Conservation (phyloP, 1,140 invertebrate species). For the Atta cephalotes region DNA sequence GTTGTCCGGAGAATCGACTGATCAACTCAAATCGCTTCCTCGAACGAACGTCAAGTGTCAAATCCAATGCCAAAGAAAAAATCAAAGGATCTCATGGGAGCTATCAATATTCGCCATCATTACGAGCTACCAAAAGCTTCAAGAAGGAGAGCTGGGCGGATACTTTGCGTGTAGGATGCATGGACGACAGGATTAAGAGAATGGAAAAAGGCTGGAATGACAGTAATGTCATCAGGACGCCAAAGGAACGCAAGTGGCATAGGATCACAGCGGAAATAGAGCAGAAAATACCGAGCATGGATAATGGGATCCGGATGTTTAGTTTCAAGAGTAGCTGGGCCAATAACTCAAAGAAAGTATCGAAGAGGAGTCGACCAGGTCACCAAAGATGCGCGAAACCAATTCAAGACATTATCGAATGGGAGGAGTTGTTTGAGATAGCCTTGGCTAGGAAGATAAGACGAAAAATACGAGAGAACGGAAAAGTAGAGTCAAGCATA, state of each 20-base stretch:
- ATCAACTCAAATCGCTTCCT: conserved; percentile 8
- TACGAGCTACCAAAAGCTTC: conserved; percentile 47
- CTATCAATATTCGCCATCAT: conserved; percentile 6
- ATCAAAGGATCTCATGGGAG: not conserved
- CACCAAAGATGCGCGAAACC: conserved; percentile 74
- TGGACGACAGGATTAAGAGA: conserved; percentile 77
- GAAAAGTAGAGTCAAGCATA: conserved; percentile 23
- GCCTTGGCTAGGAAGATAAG: conserved; percentile 85
- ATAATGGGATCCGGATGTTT: conserved; percentile 36
- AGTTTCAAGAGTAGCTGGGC: conserved; percentile 36
- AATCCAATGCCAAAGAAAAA: conserved; percentile 18
- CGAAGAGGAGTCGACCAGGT: conserved; percentile 32
- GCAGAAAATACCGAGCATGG: conserved; percentile 55
- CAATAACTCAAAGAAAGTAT: conserved; percentile 50
- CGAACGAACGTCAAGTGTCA: conserved; percentile 19
- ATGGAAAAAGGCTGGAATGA: conserved; percentile 84
- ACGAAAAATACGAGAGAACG: conserved; percentile 38
- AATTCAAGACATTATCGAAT: conserved; percentile 82
- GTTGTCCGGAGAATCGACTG: conserved; percentile 14
- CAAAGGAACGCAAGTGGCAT: conserved; percentile 81
- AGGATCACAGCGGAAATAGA: conserved; percentile 80
- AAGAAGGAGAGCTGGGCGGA: conserved; percentile 85
- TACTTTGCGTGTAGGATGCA: conserved; percentile 75
- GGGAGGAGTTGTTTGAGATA: conserved; percentile 87
- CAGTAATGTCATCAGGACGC: conserved; percentile 79